Conservation (phyloP, 2,113 vertebrate species). For the Cyprinodon brontotheroides region DNA sequence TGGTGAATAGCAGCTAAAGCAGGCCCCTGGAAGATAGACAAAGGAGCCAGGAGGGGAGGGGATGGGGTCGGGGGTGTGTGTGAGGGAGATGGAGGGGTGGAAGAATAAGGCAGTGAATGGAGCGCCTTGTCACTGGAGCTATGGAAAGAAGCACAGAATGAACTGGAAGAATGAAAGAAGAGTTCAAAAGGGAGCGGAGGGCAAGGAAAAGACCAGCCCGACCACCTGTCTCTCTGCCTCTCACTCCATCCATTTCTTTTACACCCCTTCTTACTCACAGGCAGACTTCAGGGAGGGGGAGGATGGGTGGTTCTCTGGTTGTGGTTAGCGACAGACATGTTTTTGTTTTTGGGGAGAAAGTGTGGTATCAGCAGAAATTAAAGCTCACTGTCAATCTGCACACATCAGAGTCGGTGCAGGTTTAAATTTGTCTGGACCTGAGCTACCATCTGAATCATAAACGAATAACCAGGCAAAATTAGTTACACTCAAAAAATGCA, state of each 20-base stretch:
- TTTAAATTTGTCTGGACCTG: background rate
- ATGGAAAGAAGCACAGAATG: conserved; percentile 80
- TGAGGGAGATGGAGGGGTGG: conserved; percentile 58
- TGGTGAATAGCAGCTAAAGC: conserved; percentile 89
- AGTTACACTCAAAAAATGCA: too few relatives aligned
- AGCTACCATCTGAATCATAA: background rate
- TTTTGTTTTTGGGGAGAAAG: conserved; percentile 64
- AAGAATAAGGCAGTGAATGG: conserved; percentile 83
- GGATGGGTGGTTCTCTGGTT: conserved; percentile 24
- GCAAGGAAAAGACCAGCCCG: conserved; percentile 75
- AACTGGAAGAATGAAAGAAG: conserved; percentile 83
- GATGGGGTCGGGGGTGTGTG: conserved; percentile 64
- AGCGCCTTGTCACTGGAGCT: conserved; percentile 78
- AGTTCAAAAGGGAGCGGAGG: conserved; percentile 82
- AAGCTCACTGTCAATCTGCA: conserved; percentile 51
- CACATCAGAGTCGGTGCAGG: conserved; percentile 14
- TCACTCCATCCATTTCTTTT: conserved; percentile 52
- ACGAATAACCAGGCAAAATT: background rate
- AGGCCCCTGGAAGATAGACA: conserved; percentile 80
- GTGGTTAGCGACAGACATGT: conserved; percentile 67
- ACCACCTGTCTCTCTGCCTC: conserved; percentile 81
- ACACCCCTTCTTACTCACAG: conserved; percentile 65
- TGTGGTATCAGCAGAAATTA: conserved; percentile 70
- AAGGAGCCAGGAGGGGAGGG: conserved; percentile 74
- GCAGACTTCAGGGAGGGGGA: conserved; percentile 43